Evolutionary conservation across 2,888 invertebrate species (phyloP), one percentile per base, ranked within the genome.

Genomic region (Eustalomyia histrio): DNA sequence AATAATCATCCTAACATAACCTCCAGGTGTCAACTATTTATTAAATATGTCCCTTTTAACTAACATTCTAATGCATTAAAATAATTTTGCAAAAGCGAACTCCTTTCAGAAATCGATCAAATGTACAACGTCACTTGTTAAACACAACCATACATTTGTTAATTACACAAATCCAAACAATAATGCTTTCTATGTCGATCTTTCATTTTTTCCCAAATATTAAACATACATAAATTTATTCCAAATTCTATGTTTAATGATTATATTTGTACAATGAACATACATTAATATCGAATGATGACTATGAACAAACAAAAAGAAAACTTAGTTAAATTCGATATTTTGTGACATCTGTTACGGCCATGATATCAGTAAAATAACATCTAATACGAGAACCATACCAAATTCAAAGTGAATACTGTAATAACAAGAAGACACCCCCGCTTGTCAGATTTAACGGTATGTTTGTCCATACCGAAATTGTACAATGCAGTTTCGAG

Each of bases 261-360:
- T 21, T 16, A 55, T 12, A 47, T 21, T 24, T 16, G 6, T 33
- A 33, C 17, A 55, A 39, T 53, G 29, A 4, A 29, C 29, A 29
- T 29, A 29, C 43, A 33, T 52, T 52, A 68, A 39, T 43, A 39
- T 29, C 53, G 64, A 68, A 63, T 68, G 53, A 72, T 63, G 55
- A 57, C 29, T 14, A 39, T 24, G 21, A 50, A 39, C 14, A 33
- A 18, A 29, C 43, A 67, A 35, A 50, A 63, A 63, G n/a, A 47
- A 65, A 64, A 64, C 29, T 64, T 18, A 29, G 16, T 43, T 43
- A 61, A 67, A 72, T 58, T 55, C 18, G 60, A 65, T 76, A 74
- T 81, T 81, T 81, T 74, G 64, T 76, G 65, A 76, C 80, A 81
- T 81, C 76, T 81, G 80, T 72, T 74, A 50, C 29, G 64, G 35